Evolutionary conservation across 2,888 invertebrate species (phyloP).

Genomic region (Rotaria magnacalcarata): DNA sequence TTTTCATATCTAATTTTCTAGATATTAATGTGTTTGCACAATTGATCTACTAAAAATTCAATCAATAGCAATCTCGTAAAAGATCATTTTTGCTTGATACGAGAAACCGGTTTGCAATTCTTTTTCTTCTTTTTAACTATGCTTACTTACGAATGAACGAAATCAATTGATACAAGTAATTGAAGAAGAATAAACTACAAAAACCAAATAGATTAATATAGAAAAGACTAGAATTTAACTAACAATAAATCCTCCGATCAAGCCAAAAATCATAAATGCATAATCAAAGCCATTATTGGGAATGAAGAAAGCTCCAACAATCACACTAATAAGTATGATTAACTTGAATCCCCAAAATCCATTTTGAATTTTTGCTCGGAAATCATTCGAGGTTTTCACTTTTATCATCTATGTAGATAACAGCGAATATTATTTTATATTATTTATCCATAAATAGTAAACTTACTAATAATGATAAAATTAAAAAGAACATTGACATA

Average conservation of each 20-base stretch:
- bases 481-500: constrained; percentile 80
- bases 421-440: not conserved
- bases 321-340: constrained; percentile 78
- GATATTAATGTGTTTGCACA: too few relatives aligned
- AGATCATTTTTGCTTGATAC: too few relatives aligned
- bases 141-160: constrained; percentile 72
- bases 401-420: constrained; percentile 63
- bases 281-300: constrained; percentile 65
- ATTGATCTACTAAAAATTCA: too few relatives aligned
- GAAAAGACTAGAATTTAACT: not conserved
- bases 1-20: too few relatives aligned
- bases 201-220: not conserved
- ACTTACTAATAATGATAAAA: constrained; percentile 70
- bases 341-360: constrained; percentile 98
- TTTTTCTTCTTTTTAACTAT: not conserved
- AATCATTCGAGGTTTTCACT: constrained; percentile 84
- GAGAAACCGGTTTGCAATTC: too few relatives aligned
- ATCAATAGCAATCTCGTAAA: too few relatives aligned
- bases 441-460: not conserved
- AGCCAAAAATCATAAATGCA: constrained; percentile 63
- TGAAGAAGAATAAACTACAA: constrained; percentile 82
- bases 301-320: constrained; percentile 93
- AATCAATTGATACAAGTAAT: constrained; percentile 88
- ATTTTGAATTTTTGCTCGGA: constrained; percentile 88
- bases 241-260: constrained; percentile 77